Base-by-base conservation (phyloP, 2,797 vertebrate species). In the Parauchenoglanis punctatus region DNA sequence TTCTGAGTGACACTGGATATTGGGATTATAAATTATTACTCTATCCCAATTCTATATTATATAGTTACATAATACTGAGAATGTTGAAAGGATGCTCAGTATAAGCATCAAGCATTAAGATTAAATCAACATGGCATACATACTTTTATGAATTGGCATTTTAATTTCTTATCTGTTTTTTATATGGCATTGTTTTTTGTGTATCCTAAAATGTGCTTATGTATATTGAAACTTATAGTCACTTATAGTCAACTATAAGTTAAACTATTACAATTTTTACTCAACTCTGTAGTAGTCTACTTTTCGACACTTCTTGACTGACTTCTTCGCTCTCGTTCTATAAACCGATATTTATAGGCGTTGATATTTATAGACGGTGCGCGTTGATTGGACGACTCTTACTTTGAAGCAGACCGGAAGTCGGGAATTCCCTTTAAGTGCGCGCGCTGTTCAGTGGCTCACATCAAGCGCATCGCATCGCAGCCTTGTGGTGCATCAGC, bases 351-450 rank as follows among this genome's bases (percentile, higher is more conserved):
- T 49, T 49, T 49, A 49, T 49, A 49, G 49, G 49, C 49, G 6
- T 49, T 10, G 44, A 67, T 82, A 85, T 89, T 86, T 72, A 85
- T 91, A 91, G 88, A 61, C 12, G n/a, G 75, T 0, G 78, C 0
- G 1, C 56, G 0, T 20, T 58, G 85, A 91, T 91, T 91, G 90
- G 84, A 75, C 58, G 67, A 58, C 92, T 95, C 63, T 95, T 96
- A 95, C 81, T 92, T 93, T 95, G 94, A 94, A 89, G 93, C 86
- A 67, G 12, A 84, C 92, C 91, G 93, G 90, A 89, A 91, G 91
- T 81, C 76, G 86, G 87, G 87, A 87, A 90, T 90, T 86, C 89
- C 88, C 90, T 90, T 91, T 89, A 91, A 90, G 85, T 77, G 87
- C 77, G 78, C 84, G 73, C 86, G 86, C 87, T 35, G 72, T 68